Evolutionary conservation across 2,797 vertebrate genomes (phyloP).

Genomic region (Paedocypris micromegethes): DNA sequence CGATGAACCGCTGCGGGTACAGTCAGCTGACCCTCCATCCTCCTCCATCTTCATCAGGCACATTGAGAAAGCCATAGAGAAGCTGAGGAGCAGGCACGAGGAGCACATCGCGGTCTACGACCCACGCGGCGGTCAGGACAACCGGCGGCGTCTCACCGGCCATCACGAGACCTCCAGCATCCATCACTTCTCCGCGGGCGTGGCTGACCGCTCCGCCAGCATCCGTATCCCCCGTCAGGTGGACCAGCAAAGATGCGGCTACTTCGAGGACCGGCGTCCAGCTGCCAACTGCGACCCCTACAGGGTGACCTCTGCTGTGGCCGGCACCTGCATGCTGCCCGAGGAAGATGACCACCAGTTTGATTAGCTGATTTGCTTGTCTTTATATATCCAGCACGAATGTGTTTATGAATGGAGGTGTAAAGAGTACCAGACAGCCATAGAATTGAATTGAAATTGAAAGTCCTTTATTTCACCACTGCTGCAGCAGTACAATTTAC

Average conservation of each 20-base stretch:
- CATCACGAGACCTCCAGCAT: conserved; percentile 76
- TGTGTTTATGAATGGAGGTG: too few species aligned
- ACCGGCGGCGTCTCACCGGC: conserved; percentile 77
- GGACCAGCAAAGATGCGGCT: conserved; percentile 67
- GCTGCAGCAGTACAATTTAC: too few species aligned
- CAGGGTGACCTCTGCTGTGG: conserved; percentile 67
- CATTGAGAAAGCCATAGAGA: conserved; percentile 75
- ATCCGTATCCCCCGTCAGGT: conserved; percentile 83
- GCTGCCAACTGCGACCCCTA: conserved; percentile 87
- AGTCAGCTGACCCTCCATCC: not conserved
- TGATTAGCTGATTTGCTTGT: conserved; percentile 9
- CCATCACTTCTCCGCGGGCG: conserved; percentile 69
- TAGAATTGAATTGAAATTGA: too few species aligned
- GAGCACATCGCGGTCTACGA: conserved; percentile 78
- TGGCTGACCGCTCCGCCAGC: conserved; percentile 76
- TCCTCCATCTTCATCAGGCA: conserved; percentile 55
- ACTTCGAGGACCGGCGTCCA: conserved; percentile 84
- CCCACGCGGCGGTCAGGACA: conserved; percentile 73
- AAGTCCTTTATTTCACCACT: too few species aligned
- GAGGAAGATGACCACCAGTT: conserved; percentile 29
- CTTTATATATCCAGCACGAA: too few species aligned
- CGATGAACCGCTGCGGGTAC: not conserved
- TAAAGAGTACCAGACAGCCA: too few species aligned
- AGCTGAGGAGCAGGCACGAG: conserved; percentile 66
- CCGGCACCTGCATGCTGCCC: conserved; percentile 68